Conservation (phyloP, 2,113 vertebrate species). For the Solea senegalensis region DNA sequence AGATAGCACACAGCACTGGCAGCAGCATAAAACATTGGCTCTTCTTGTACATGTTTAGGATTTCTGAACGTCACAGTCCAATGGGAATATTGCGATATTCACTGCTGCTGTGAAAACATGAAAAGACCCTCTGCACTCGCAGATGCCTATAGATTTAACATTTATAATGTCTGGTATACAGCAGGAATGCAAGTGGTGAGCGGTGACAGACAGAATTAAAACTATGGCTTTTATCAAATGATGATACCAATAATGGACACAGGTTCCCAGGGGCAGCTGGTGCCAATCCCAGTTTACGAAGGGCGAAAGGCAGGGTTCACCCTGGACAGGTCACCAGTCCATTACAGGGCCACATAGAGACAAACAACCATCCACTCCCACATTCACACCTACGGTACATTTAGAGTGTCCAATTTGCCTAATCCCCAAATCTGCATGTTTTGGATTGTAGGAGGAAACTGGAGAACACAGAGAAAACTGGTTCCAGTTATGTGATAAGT, state of each 20-base stretch:
- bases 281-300: too few species aligned
- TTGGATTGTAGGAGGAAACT: too few species aligned
- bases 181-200: not conserved
- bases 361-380: too few species aligned
- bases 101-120: not conserved
- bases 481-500: too few species aligned
- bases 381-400: too few species aligned
- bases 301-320: too few species aligned
- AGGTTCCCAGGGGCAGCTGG: not conserved
- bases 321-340: too few species aligned
- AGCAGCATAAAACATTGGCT: conserved; percentile 20
- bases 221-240: conserved; percentile 1
- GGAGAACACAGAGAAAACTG: too few species aligned
- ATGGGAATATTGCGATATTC: conserved; percentile 1
- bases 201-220: not conserved
- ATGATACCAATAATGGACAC: not conserved
- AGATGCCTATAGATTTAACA: not conserved
- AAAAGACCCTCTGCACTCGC: conserved; percentile 4
- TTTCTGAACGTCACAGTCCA: conserved; percentile 28
- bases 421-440: too few species aligned
- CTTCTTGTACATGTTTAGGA: conserved; percentile 31
- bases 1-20: conserved; percentile 9
- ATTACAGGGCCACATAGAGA: too few species aligned
- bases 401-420: too few species aligned
- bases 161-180: not conserved